phyloP scores from a whole-genome alignment of 1,140 invertebrate species.

The Propsilocerus akamusi region DNA sequence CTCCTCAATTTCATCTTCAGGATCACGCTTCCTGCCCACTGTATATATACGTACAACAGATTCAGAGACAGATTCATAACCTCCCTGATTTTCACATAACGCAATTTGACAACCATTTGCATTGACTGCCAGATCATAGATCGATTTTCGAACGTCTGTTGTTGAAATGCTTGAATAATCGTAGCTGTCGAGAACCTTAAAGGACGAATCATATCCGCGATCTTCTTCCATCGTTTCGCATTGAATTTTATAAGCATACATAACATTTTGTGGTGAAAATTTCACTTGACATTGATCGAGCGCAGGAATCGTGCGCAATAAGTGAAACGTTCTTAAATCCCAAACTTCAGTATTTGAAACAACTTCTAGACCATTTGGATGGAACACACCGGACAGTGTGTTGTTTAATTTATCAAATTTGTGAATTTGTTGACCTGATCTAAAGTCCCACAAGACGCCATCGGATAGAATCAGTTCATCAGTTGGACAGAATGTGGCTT shows the following conservation, averaged over 20 bases:
- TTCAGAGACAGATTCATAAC: constrained; percentile 59
- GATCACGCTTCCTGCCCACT: background rate
- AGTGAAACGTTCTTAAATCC: constrained; percentile 88
- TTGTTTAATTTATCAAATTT: constrained; percentile 98
- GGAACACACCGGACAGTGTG: constrained; percentile 86
- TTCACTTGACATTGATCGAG: constrained; percentile 73
- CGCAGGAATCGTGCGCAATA: constrained; percentile 81
- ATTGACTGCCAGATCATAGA: constrained; percentile 55
- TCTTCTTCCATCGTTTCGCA: constrained; percentile 23
- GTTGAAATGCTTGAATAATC: constrained; percentile 92
- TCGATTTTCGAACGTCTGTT: constrained; percentile 70
- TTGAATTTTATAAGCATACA: constrained; percentile 33
- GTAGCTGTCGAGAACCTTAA: constrained; percentile 82
- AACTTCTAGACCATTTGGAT: constrained; percentile 88
- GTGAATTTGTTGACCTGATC: constrained; percentile 70
- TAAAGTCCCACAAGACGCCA: constrained; percentile 91
- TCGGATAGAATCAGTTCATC: constrained; percentile 90
- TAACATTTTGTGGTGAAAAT: constrained; percentile 44
- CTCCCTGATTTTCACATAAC: constrained; percentile 62
- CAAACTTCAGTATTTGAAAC: constrained; percentile 84
- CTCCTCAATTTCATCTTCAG: constrained; percentile 40
- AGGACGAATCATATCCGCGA: constrained; percentile 35
- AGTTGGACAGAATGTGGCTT: constrained; percentile 82
- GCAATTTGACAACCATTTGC: constrained; percentile 61
- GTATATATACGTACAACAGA: constrained; percentile 69